These are phyloP conservation scores for Enhydra lutris DNA, from an alignment of 2,113 vertebrate genomes.

Conservation along the genomic window DNA sequence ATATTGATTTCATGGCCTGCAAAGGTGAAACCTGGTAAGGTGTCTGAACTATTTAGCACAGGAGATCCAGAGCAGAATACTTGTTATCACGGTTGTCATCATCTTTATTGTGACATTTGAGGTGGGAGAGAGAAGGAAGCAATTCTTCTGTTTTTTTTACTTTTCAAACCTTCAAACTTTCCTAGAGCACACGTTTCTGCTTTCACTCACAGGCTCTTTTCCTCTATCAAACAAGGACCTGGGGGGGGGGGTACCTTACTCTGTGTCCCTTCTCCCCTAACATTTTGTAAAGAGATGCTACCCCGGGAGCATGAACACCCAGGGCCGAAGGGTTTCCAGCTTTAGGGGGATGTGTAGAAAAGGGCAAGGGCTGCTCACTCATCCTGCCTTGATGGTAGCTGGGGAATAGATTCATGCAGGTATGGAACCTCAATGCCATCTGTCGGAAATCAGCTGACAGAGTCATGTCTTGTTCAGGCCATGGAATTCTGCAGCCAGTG, in stretches of 20 bases:
- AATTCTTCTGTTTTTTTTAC: neutral
- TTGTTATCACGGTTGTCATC: neutral
- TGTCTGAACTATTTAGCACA: neutral
- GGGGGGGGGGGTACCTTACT: neutral
- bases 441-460: neutral
- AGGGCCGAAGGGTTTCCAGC: neutral
- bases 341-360: neutral
- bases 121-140: neutral
- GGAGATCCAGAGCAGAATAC: neutral
- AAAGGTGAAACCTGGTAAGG: neutral
- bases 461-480: neutral
- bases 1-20: neutral
- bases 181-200: neutral
- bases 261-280: neutral
- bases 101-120: neutral
- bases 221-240: neutral
- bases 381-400: neutral
- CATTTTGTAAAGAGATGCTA: neutral
- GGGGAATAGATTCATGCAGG: neutral
- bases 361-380: neutral
- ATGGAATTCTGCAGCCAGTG: neutral
- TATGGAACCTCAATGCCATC: neutral
- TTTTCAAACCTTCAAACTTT: neutral
- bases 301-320: neutral
- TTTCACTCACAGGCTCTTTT: neutral